Percentiles rank a stretch among this genome's conserved stretches.
Evolutionary conservation across 1,140 invertebrate genomes (phyloP).

Genomic region (Procambarus clarkii): DNA sequence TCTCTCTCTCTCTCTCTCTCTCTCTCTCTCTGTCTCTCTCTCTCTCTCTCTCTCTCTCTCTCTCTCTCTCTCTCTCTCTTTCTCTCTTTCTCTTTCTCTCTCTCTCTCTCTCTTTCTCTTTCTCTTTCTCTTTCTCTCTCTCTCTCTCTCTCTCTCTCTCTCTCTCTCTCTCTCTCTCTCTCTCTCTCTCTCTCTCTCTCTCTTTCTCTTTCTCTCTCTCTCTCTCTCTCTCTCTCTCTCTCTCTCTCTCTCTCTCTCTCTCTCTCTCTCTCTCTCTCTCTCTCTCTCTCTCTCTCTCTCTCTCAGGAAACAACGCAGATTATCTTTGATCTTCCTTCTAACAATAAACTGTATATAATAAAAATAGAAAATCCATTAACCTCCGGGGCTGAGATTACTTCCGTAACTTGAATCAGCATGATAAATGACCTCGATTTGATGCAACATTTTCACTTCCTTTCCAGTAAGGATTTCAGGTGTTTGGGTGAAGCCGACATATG

Average conservation of each 20-base stretch:
- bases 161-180: constrained; percentile 18
- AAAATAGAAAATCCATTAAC: too few species aligned
- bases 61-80: not conserved
- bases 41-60: too few species aligned
- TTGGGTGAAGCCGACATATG: too few species aligned
- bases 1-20: not conserved
- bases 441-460: too few species aligned
- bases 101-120: not conserved
- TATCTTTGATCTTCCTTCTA: not conserved
- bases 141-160: not conserved
- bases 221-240: not conserved
- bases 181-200: not conserved
- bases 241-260: constrained; percentile 15
- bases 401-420: too few species aligned
- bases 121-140: not conserved
- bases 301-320: not conserved
- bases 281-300: constrained; percentile 15
- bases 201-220: not conserved
- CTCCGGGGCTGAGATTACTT: too few species aligned
- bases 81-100: not conserved
- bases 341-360: too few species aligned
- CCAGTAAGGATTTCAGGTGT: too few species aligned
- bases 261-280: constrained; percentile 15
- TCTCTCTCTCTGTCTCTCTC: not conserved
- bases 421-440: too few species aligned